Percentiles rank a stretch among this genome's conserved stretches.
These are phyloP conservation scores for Laticauda laticaudata DNA, from an alignment of 2,113 vertebrate genomes.

Conservation along the genomic window DNA sequence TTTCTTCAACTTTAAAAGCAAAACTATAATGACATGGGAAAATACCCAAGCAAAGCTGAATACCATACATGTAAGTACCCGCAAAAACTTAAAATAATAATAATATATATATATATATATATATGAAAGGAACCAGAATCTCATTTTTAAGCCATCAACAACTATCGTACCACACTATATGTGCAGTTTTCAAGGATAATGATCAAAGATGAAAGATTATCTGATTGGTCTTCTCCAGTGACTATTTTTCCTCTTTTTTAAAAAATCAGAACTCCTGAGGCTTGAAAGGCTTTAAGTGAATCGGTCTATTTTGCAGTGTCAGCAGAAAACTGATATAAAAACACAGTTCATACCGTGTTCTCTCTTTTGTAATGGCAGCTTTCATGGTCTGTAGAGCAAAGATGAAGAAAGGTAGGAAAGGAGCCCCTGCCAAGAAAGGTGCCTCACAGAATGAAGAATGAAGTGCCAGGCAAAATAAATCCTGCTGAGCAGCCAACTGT, in stretches of 20 bases:
- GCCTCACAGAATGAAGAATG: conserved; percentile 56
- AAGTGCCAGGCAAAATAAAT: conserved; percentile 32
- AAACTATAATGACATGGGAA: too few species aligned
- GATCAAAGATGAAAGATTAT: conserved; percentile 27
- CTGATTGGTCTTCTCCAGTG: background rate
- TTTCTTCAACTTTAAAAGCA: too few species aligned
- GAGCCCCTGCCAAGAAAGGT: conserved; percentile 59
- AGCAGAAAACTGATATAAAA: conserved; percentile 66
- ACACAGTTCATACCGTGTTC: conserved; percentile 45
- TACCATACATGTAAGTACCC: too few species aligned
- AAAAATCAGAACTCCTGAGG: conserved; percentile 47
- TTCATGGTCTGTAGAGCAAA: conserved; percentile 65
- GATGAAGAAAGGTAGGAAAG: conserved; percentile 62
- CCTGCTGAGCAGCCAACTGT: conserved; percentile 42
- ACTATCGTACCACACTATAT: background rate
- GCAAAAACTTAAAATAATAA: too few species aligned
- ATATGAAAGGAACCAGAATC: background rate
- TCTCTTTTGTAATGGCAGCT: conserved; percentile 58
- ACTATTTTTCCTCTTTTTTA: background rate
- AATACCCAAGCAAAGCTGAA: too few species aligned
- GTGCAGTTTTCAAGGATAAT: conserved; percentile 12
- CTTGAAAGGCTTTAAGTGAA: conserved; percentile 57
- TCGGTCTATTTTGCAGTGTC: conserved; percentile 51
- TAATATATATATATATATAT: too few species aligned
- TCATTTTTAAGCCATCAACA: conserved; percentile 3